Base-by-base conservation (phyloP, 2,888 invertebrate genomes). In the Bombylius major region DNA sequence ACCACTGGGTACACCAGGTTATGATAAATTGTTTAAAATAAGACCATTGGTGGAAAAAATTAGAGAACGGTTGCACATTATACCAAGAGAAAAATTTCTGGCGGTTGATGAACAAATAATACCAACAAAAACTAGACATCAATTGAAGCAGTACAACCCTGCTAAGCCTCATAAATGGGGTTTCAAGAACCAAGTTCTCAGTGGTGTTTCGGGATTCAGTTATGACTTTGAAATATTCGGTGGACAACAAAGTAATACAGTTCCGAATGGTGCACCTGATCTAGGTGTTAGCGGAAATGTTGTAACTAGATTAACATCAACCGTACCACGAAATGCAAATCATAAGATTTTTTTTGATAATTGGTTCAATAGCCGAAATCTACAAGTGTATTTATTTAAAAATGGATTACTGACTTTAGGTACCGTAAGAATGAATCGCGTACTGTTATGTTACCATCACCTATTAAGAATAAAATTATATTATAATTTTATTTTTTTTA, bases 191-290 rank as follows among this genome's bases (percentile, higher is more conserved):
- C 65, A 66, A 59, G 68, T 69, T n/a, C 55, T 70, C 32, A 70
- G 69, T 60, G 69, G 68, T n/a, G 63, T 66, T 4, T 67, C 66
- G 51, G 67, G 69, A 0, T 70, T 70, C 54, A 67, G 67, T 47
- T 70, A 68, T 49, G 69, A 70, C 58, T 71, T 70, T 56, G 66
- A 70, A 32, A 61, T 70, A 45, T 70, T 62, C 62, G 61, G 65
- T 57, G 69, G 67, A 23, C 58, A 62, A 45, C 63, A 66, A 58
- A 64, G 62, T 54, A 62, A 64, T 52, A 56, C 52, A 39, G 49
- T 59, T 47, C 63, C 65, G 9, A 53, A 56, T 52, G 63, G 60
- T 59, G 63, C 59, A 54, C 34, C 34, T 14, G 50, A 34, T 50
- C 4, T 50, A n/a, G 50, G 50, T 3, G 14, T 8, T 3, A 51